phyloP scores from a whole-genome alignment of 2,113 vertebrate species.

The Grantiella picta region DNA sequence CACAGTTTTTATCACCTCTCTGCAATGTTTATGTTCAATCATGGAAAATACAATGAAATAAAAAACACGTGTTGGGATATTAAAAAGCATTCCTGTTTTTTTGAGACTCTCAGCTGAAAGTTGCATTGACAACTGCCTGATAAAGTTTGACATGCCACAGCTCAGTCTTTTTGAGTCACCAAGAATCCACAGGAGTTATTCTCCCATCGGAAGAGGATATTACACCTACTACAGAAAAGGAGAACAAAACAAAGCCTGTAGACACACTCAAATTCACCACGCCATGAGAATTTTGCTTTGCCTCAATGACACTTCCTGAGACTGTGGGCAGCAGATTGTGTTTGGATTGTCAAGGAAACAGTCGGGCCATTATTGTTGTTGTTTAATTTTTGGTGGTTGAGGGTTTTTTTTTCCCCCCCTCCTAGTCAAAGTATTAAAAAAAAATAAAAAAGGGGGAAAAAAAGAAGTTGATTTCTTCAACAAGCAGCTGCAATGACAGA shows the following conservation, averaged over 20 bases:
- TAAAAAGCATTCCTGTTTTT: background rate
- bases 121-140: background rate
- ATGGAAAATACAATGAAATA: background rate
- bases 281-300: background rate
- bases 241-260: background rate
- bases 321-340: conserved; percentile 55
- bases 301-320: background rate
- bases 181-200: background rate
- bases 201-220: background rate
- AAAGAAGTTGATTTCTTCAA: conserved; percentile 54
- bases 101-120: background rate
- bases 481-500: conserved; percentile 69
- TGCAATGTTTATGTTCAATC: background rate
- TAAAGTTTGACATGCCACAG: background rate
- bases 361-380: conserved; percentile 52
- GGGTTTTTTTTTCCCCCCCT: background rate
- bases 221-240: background rate
- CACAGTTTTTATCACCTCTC: conserved; percentile 20
- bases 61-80: background rate
- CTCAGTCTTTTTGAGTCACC: background rate
- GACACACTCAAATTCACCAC: background rate
- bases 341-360: conserved; percentile 58
- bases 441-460: background rate
- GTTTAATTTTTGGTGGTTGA: conserved; percentile 50
- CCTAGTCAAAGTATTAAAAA: conserved; percentile 26